These are phyloP conservation scores for Homarus gammarus DNA, from an alignment of 2,888 invertebrate genomes.

Conservation along the genomic window DNA sequence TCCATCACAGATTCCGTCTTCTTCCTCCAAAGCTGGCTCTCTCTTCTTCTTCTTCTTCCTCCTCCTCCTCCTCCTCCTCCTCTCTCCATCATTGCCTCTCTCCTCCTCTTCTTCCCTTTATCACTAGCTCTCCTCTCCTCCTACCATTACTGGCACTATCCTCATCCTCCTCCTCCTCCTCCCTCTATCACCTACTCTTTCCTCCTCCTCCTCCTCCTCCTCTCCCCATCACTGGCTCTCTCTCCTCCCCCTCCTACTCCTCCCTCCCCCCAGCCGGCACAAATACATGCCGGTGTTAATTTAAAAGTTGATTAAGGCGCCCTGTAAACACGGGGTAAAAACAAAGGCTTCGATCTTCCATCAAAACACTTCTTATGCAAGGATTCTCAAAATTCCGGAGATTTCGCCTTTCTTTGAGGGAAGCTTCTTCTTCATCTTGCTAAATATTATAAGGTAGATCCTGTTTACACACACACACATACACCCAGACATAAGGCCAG, in stretches of 20 bases:
- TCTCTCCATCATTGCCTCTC: too few relatives aligned
- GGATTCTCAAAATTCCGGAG: slow-evolving; percentile 52
- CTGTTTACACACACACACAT: neutral
- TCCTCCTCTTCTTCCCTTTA: too few relatives aligned
- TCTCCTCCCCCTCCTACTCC: neutral
- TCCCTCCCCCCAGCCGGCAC: slow-evolving; percentile 30
- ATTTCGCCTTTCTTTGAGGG: neutral
- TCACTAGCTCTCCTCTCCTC: neutral
- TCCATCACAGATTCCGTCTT: neutral
- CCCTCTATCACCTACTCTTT: neutral
- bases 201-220: neutral
- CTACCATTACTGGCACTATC: too few relatives aligned
- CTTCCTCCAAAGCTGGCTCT: too few relatives aligned
- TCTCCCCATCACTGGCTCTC: neutral
- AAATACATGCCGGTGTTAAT: slow-evolving; percentile 66
- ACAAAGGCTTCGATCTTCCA: slow-evolving; percentile 64
- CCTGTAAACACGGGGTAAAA: slow-evolving; percentile 59
- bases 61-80: too few relatives aligned
- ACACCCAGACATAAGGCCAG: neutral
- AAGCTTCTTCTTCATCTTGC: neutral
- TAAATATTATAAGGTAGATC: neutral
- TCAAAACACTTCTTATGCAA: slow-evolving; percentile 68
- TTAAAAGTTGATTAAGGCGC: slow-evolving; percentile 68
- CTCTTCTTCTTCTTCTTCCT: too few relatives aligned
- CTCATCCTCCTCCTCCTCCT: neutral